Evolutionary conservation across 2,113 vertebrate genomes (phyloP).

Genomic region (Centropus bengalensis): DNA sequence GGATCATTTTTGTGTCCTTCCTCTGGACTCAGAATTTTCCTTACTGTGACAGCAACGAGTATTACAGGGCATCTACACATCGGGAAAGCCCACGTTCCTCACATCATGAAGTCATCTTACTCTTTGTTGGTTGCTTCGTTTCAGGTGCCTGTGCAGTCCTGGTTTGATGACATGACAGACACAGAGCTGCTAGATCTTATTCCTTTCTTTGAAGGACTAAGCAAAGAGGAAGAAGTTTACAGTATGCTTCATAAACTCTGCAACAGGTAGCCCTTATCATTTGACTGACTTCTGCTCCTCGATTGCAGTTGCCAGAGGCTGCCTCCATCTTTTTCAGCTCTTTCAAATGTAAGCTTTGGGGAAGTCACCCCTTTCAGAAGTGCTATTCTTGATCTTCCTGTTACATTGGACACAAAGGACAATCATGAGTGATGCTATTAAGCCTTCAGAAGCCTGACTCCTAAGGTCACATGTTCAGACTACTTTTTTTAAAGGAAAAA

Average conservation of each 20-base stretch:
- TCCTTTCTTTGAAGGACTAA: conserved; percentile 95
- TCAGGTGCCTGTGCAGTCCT: conserved; percentile 97
- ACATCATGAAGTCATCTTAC: neutral
- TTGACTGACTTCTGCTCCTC: conserved; percentile 44
- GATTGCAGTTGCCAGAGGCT: conserved; percentile 46
- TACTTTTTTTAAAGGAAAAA: conserved; percentile 58
- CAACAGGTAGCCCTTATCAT: conserved; percentile 88
- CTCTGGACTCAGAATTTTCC: neutral
- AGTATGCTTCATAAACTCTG: conserved; percentile 90
- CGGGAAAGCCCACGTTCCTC: neutral
- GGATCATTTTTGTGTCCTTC: too few relatives aligned
- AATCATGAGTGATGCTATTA: conserved; percentile 65
- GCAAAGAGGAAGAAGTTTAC: conserved; percentile 93
- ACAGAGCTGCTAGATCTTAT: conserved; percentile 96
- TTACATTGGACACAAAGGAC: conserved; percentile 68
- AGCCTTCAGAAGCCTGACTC: conserved; percentile 70
- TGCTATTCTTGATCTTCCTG: conserved; percentile 69
- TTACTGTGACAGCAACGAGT: neutral
- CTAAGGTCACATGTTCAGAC: conserved; percentile 65
- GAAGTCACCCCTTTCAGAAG: conserved; percentile 56
- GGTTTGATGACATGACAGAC: conserved; percentile 98
- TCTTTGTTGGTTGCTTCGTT: conserved; percentile 18
- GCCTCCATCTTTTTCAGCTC: conserved; percentile 60
- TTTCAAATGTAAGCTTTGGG: conserved; percentile 62
- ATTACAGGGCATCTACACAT: neutral